Conservation (phyloP, 2,113 vertebrate genomes). For the Anolis carolinensis region DNA sequence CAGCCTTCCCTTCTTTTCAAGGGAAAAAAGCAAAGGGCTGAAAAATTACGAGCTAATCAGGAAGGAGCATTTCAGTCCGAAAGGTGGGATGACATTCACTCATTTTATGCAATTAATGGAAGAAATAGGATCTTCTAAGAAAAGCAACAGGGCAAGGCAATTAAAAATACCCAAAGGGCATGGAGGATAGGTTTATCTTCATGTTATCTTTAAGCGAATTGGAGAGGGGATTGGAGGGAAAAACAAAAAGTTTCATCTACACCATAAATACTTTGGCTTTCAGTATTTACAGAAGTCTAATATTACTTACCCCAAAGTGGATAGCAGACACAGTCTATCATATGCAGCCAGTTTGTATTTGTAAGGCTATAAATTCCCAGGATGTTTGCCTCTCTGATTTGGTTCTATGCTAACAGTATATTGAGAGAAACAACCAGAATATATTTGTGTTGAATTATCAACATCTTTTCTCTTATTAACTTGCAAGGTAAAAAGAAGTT, state of each 20-base stretch:
- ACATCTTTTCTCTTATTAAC: constrained; percentile 53
- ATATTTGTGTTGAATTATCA: constrained; percentile 56
- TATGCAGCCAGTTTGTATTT: constrained; percentile 52
- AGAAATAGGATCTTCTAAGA: constrained; percentile 78
- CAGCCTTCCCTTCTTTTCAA: neutral
- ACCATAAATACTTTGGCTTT: constrained; percentile 69
- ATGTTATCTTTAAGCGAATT: constrained; percentile 73
- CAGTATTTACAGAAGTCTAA: constrained; percentile 48
- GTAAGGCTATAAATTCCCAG: constrained; percentile 62
- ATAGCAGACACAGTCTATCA: constrained; percentile 57
- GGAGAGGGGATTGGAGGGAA: constrained; percentile 58
- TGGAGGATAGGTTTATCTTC: constrained; percentile 54
- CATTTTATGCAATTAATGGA: constrained; percentile 76
- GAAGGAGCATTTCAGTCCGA: constrained; percentile 75
- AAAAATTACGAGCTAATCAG: constrained; percentile 70
- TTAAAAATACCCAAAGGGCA: constrained; percentile 70
- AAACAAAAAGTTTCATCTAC: constrained; percentile 59
- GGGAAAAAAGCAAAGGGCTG: constrained; percentile 32
- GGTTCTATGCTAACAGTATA: constrained; percentile 56
- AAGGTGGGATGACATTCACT: constrained; percentile 77
- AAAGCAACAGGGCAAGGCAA: constrained; percentile 70
- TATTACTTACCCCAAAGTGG: constrained; percentile 63
- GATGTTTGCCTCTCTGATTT: constrained; percentile 38
- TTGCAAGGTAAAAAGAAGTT: constrained; percentile 54
- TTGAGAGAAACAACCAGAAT: constrained; percentile 50